Evolutionary conservation across 2,113 vertebrate genomes (phyloP), one percentile per base, ranked within the genome.

Genomic region (Desmodus rotundus): DNA sequence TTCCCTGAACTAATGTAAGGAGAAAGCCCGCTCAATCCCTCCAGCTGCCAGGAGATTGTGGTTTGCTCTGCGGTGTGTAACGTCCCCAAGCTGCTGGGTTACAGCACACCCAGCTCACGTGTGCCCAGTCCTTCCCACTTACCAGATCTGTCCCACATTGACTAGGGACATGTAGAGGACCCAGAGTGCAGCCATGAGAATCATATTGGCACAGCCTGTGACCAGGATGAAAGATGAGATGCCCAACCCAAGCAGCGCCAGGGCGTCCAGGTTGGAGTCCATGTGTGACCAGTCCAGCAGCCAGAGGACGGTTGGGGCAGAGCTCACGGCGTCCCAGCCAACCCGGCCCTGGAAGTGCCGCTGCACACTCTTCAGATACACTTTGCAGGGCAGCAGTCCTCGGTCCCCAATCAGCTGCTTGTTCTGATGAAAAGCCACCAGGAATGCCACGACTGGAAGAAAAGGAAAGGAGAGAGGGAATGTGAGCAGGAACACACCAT

Each of bases 121-220:
- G 15, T 19, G 33, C 16, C 28, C 38, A 24, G 0, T 31, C 43
- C 17, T 9, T 28, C 4, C 31, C 5, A 98, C 99, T 98, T 97
- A 99, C 99, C 99, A 99, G 98, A 99, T 98, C 97, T 99, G 99
- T 56, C 99, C 99, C 8, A 99, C 99, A 4, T 98, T 99, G 98
- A 99, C 99, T 95, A 99, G 47, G 0, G 99, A 99, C 96, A 99
- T 99, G 98, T 99, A 99, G 31, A 99, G 99, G 16, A 98, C 94
- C 99, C 99, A 99, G 65, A 99, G 98, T 0, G 97, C 9, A 17
- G 63, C 83, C 99, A 99, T 99, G 97, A 99, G 98, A 12, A 99
- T 36, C 99, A 99, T 99, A 93, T 99, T 99, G 93, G 99, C 99
- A 70, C 98, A 99, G 58, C 99, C 99, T 0, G 98, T 97, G n/a